These are phyloP conservation scores for Phyllotreta striolata DNA, from an alignment of 2,888 invertebrate species.

Conservation along the genomic window DNA sequence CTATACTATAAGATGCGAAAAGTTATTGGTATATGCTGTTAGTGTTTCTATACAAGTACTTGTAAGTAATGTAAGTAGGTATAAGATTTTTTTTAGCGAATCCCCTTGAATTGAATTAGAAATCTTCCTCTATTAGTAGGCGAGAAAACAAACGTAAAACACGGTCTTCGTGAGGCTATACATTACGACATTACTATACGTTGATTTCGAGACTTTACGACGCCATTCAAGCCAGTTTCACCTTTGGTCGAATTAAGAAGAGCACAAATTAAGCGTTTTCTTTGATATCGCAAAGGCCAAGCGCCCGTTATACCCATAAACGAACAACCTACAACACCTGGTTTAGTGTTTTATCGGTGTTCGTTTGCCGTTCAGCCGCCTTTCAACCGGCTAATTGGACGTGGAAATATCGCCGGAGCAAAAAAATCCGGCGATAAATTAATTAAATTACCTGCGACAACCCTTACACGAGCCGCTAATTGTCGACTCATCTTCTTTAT, in stretches of 20 bases:
- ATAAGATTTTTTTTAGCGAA: too few relatives aligned
- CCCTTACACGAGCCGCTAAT: too few relatives aligned
- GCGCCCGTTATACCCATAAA: slow-evolving; percentile 30
- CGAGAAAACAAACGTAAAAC: slow-evolving; percentile 28
- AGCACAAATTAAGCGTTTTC: slow-evolving; percentile 32
- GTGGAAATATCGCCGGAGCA: slow-evolving; percentile 29
- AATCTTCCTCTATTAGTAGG: slow-evolving; percentile 1
- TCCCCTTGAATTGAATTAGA: too few relatives aligned
- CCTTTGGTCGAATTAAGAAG: slow-evolving; percentile 31
- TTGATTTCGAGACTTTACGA: slow-evolving; percentile 28
- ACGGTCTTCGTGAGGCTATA: slow-evolving; percentile 21
- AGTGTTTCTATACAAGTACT: too few relatives aligned
- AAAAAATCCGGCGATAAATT: too few relatives aligned
- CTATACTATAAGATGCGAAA: too few relatives aligned
- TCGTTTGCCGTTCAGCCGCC: slow-evolving; percentile 35
- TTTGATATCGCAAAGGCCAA: slow-evolving; percentile 31
- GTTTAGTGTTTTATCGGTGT: slow-evolving; percentile 31
- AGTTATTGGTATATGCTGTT: too few relatives aligned
- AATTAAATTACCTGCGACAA: too few relatives aligned
- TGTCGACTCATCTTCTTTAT: too few relatives aligned
- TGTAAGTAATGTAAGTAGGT: too few relatives aligned
- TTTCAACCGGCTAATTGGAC: slow-evolving; percentile 35
- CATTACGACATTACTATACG: slow-evolving; percentile 13
- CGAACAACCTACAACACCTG: slow-evolving; percentile 31
- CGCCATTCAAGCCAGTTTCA: slow-evolving; percentile 25